Percentiles rank a stretch among this genome's conserved stretches.
These are phyloP conservation scores for Caenorhabditis latens DNA, from an alignment of 1,140 invertebrate genomes.

Conservation along the genomic window DNA sequence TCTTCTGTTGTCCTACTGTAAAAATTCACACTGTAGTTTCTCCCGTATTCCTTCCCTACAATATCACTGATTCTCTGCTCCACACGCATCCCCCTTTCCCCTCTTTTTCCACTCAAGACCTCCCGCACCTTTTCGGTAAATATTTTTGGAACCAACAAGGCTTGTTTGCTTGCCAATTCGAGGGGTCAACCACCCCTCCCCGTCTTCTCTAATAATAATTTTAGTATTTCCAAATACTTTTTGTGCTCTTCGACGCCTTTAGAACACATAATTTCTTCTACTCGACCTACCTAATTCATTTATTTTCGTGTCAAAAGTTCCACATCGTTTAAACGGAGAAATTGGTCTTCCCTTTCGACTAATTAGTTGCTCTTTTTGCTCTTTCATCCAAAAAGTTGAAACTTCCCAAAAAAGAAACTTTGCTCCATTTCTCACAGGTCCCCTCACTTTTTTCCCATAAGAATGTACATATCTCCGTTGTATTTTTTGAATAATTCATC, in stretches of 20 bases:
- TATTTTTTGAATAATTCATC: constrained; percentile 29
- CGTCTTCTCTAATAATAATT: not conserved
- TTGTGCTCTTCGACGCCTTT: too few relatives aligned
- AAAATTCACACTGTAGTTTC: too few relatives aligned
- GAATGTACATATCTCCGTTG: not conserved
- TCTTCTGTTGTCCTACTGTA: too few relatives aligned
- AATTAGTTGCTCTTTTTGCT: not conserved
- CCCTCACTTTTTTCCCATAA: not conserved
- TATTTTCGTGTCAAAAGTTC: constrained; percentile 3
- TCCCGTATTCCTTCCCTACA: not conserved
- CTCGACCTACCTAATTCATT: too few relatives aligned
- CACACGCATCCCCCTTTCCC: not conserved
- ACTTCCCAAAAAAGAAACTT: too few relatives aligned
- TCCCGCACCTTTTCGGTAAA: constrained; percentile 13
- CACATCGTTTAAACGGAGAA: not conserved
- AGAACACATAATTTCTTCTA: too few relatives aligned
- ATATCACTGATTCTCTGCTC: not conserved
- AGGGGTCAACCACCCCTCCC: constrained; percentile 2
- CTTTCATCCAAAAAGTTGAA: not conserved
- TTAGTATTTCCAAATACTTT: constrained; percentile 21
- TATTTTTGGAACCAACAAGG: constrained; percentile 34
- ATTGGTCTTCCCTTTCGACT: not conserved
- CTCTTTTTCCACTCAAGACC: not conserved
- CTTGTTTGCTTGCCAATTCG: not conserved
- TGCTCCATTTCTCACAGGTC: not conserved